Percentiles rank a stretch among this genome's conserved stretches.
Conservation (phyloP, 2,888 invertebrate species). For the Trichopria drosophilae region DNA sequence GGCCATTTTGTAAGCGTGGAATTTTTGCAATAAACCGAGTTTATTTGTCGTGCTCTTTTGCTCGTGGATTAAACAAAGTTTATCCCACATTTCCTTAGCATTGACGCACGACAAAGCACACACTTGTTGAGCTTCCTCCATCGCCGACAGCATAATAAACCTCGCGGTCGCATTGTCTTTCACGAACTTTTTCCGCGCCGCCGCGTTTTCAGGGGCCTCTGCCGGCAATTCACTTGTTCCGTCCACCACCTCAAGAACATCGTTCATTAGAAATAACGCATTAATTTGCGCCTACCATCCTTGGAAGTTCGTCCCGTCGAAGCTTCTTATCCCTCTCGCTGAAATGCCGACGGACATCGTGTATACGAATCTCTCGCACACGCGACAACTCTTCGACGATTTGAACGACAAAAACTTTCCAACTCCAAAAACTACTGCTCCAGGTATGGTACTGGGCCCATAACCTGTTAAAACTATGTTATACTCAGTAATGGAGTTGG, state of each 20-base stretch:
- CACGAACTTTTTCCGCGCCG: slow-evolving; percentile 16
- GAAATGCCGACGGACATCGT: no score
- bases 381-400: no score
- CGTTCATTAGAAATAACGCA: slow-evolving; percentile 30
- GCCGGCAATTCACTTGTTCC: slow-evolving; percentile 9
- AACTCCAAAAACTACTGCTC: no score
- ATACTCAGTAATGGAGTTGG: no score
- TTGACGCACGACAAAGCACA: slow-evolving; percentile 24
- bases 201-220: slow-evolving; percentile 8
- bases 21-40: slow-evolving; percentile 20
- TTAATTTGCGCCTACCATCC: slow-evolving; percentile 30
- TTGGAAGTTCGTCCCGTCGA: no score
- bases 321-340: no score
- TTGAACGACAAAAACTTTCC: no score
- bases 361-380: no score
- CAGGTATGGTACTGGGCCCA: no score
- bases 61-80: no score
- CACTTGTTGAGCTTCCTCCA: slow-evolving; percentile 28
- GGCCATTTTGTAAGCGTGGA: slow-evolving; percentile 19
- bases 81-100: slow-evolving; percentile 28
- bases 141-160: slow-evolving; percentile 25
- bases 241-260: slow-evolving; percentile 17
- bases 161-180: slow-evolving; percentile 28
- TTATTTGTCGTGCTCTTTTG: slow-evolving; percentile 30
- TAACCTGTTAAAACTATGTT: no score